Evolutionary conservation across 2,113 vertebrate species (phyloP).

Genomic region (Cygnus atratus): DNA sequence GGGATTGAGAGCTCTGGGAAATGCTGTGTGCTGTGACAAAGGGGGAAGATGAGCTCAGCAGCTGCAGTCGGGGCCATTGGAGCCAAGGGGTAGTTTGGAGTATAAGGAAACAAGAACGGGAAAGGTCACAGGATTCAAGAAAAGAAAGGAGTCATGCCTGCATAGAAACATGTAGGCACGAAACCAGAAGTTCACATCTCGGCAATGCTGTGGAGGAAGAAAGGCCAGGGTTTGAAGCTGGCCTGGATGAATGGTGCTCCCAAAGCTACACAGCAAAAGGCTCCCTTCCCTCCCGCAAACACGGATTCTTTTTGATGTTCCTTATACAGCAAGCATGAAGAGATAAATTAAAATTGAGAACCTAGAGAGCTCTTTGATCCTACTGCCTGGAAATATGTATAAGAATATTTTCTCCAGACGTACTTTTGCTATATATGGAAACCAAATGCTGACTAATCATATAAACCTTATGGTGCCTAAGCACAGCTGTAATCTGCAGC

Average conservation of each 20-base stretch:
- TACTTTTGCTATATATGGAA: conserved; percentile 67
- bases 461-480: conserved; percentile 60
- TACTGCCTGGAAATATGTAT: conserved; percentile 58
- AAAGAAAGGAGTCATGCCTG: not conserved
- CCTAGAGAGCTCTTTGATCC: conserved; percentile 65
- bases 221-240: not conserved
- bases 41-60: not conserved
- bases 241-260: not conserved
- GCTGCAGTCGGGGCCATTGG: rapidly evolving
- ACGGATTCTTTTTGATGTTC: conserved; percentile 49
- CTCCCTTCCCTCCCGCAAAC: conserved; percentile 34
- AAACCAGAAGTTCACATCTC: not conserved
- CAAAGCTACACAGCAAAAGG: not conserved
- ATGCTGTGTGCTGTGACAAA: rapidly evolving
- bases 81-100: not conserved
- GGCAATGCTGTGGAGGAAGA: not conserved
- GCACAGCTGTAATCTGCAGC: conserved; percentile 64
- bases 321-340: conserved; percentile 8
- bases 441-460: conserved; percentile 74
- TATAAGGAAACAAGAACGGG: not conserved
- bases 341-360: conserved; percentile 70
- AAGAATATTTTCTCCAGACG: conserved; percentile 71
- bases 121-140: not conserved
- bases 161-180: rapidly evolving
- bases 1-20: not conserved